Base-by-base conservation (phyloP, 2,888 invertebrate species). In the Galeopsomyia nigrocyanea region DNA sequence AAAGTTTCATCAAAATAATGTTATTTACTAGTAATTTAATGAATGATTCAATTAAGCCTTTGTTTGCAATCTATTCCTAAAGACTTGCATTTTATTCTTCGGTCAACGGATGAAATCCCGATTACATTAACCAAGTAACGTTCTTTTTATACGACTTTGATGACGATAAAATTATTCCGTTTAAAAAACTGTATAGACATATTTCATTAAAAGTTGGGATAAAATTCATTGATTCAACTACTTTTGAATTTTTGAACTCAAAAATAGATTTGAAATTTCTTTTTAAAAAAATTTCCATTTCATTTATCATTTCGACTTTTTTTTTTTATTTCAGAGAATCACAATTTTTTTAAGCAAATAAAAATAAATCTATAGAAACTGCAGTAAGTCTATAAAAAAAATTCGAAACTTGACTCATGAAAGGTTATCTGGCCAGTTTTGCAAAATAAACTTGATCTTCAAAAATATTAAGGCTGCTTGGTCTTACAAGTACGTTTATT, bases 71-170 rank as follows among this genome's bases (percentile, higher is more conserved):
- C 21, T 49, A 19, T 57, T 10, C 39, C n/a, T n/a, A 14, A 56
- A 31, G 57, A 16, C 14, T 60, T 65, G 53, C 46, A n/a, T 22
- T 55, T 51, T 63, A 70, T 67, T 62, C 63, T 64, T 19, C 60
- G 46, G 68, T 22, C 19, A 67, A 55, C 57, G 74, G 67, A 73
- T 71, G 70, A 71, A 68, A 71, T 62, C 55, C 39, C 62, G 53
- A 21, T 22, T 62, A 57, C 14, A n/a, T 47, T 57, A 69, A 14
- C 55, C 67, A 60, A 74, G 63, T 21, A 67, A 70, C 26, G 31
- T 47, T 55, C 9, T 69, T 9, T 66, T 47, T 31, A 39, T 13
- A 21, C 22, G 49, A 61, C 10, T 49, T 53, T 47, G 49, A 39
- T 9, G 47, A 50, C 2, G 47, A 53, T 69, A 69, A 62, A 73